These are phyloP conservation scores for Ardeotis arabs DNA, from an alignment of 2,113 vertebrate species.

Conservation along the genomic window DNA sequence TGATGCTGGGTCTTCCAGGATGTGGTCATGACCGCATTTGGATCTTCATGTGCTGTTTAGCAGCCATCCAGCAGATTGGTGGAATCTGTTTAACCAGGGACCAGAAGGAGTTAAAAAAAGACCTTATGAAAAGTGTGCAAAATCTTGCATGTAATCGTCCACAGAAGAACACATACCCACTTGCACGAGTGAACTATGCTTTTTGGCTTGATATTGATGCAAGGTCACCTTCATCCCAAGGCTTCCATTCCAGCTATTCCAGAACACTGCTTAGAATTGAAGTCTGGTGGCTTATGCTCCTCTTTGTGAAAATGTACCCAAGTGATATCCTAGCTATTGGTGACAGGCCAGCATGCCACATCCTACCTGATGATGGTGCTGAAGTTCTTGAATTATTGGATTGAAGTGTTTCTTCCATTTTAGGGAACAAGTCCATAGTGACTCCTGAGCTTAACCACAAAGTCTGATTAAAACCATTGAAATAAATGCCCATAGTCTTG, in stretches of 20 bases:
- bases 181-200: not conserved
- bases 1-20: not conserved
- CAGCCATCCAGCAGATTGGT: not conserved
- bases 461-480: not conserved
- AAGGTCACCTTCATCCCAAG: not conserved
- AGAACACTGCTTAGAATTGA: not conserved
- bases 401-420: not conserved
- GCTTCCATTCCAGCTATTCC: not conserved
- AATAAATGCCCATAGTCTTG: not conserved
- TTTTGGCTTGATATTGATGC: not conserved
- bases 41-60: not conserved
- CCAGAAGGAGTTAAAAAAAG: not conserved
- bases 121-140: not conserved
- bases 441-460: not conserved
- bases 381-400: not conserved
- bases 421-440: not conserved
- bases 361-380: not conserved
- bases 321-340: not conserved
- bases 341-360: not conserved
- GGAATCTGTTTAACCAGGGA: fast-evolving
- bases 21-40: not conserved
- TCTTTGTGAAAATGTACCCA: not conserved
- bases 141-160: not conserved
- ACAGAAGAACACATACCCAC: not conserved
- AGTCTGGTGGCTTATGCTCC: not conserved